phyloP scores from a whole-genome alignment of 2,888 invertebrate species.

The Melanostoma scalare region DNA sequence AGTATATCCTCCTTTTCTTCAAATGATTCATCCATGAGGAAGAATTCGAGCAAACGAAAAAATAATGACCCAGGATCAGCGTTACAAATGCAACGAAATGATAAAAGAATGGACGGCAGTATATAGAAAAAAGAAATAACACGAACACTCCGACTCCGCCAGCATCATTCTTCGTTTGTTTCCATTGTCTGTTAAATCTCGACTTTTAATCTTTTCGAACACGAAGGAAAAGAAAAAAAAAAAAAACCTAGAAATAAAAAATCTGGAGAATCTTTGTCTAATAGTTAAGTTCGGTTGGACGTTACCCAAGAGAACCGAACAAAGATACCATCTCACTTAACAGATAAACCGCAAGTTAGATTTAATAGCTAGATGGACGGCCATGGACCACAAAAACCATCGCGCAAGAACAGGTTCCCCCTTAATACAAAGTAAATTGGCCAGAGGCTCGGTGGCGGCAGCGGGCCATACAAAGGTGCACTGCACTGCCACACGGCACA shows the following conservation, averaged over 20 bases:
- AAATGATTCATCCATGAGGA: conserved; percentile 59
- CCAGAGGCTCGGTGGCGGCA: neutral
- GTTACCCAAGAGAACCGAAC: conserved; percentile 44
- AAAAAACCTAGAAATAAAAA: neutral
- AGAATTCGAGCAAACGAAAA: conserved; percentile 49
- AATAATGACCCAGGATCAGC: conserved; percentile 68
- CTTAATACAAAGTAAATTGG: conserved; percentile 42
- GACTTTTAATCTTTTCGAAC: conserved; percentile 54
- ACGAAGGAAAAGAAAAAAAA: neutral
- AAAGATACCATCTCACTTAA: conserved; percentile 68
- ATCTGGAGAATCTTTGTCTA: conserved; percentile 65
- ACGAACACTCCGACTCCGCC: conserved; percentile 49
- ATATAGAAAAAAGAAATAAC: conserved; percentile 4
- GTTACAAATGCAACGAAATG: conserved; percentile 59
- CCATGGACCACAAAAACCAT: conserved; percentile 16
- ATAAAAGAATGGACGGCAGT: conserved; percentile 20
- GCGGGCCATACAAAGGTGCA: conserved; percentile 34
- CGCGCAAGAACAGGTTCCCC: conserved; percentile 43
- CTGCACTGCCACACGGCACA: conserved; percentile 42
- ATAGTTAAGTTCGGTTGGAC: conserved; percentile 53
- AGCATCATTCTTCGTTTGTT: conserved; percentile 45
- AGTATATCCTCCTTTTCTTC: conserved; percentile 8
- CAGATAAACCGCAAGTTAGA: conserved; percentile 66
- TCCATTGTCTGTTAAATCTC: conserved; percentile 50
- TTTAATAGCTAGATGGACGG: conserved; percentile 62